Percentiles rank a stretch among this genome's conserved stretches.
phyloP scores from a whole-genome alignment of 1,140 invertebrate species.

The Monochamus saltuarius region DNA sequence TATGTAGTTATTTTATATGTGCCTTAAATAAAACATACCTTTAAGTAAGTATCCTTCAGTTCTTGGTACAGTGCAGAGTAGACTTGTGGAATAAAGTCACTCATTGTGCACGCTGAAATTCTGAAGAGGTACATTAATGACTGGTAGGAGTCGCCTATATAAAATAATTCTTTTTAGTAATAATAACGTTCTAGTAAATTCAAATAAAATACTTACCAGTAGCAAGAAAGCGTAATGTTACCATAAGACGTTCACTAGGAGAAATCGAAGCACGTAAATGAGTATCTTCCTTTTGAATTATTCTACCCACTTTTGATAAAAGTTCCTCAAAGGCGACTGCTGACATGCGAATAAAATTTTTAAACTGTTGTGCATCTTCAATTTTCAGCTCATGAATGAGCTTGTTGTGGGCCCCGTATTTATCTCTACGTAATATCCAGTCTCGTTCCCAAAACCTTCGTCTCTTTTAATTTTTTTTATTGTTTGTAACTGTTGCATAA shows the following conservation, averaged over 20 bases:
- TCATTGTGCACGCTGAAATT: neutral
- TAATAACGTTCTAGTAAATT: neutral
- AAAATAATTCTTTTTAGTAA: neutral
- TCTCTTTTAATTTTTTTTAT: neutral
- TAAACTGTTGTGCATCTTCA: conserved; percentile 21
- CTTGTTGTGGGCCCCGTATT: conserved; percentile 12
- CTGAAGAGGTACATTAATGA: neutral
- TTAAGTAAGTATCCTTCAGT: too few relatives aligned
- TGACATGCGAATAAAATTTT: conserved; percentile 23
- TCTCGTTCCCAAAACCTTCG: conserved; percentile 11
- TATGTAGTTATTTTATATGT: too few relatives aligned
- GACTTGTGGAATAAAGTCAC: neutral
- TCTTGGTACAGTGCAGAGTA: too few relatives aligned
- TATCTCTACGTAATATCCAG: conserved; percentile 1
- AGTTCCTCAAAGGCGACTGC: conserved; percentile 10
- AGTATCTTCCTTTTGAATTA: conserved; percentile 15
- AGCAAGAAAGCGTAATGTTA: conserved; percentile 6
- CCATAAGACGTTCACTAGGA: conserved; percentile 2
- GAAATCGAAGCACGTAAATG: conserved; percentile 16
- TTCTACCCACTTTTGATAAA: conserved; percentile 7
- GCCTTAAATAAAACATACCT: too few relatives aligned
- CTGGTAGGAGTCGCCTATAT: neutral
- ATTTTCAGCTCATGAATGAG: conserved; percentile 17
- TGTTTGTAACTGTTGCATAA: too few relatives aligned
- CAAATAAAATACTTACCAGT: conserved; percentile 6